These are phyloP conservation scores for Sinocyclocheilus anophthalmus DNA, from an alignment of 2,113 vertebrate genomes.

Conservation along the genomic window DNA sequence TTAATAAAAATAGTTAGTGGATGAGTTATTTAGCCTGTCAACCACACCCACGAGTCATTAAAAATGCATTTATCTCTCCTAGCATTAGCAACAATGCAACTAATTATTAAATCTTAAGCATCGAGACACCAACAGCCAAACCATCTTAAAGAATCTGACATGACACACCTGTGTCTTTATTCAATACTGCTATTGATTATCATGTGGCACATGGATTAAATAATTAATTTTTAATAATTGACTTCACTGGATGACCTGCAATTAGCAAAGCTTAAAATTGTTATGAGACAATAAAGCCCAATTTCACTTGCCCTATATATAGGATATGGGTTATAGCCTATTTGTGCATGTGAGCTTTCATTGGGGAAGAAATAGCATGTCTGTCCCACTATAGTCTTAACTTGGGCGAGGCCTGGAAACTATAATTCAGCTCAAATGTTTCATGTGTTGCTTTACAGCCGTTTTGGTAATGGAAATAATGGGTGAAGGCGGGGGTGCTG, in stretches of 20 bases:
- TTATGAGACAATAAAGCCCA: background rate
- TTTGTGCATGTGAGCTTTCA: conserved; percentile 1
- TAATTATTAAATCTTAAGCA: background rate
- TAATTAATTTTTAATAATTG: background rate
- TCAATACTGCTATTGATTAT: background rate
- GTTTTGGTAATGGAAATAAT: conserved; percentile 55
- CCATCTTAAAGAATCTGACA: background rate
- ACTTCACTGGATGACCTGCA: background rate
- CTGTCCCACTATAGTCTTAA: conserved; percentile 36
- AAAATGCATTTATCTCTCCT: background rate
- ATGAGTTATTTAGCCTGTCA: background rate
- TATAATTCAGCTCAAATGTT: conserved; percentile 41
- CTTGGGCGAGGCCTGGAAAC: conserved; percentile 56
- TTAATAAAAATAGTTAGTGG: background rate
- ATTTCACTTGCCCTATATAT: conserved; percentile 6
- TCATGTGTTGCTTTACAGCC: conserved; percentile 48
- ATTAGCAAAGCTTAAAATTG: background rate
- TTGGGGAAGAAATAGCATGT: conserved; percentile 19
- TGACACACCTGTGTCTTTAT: background rate
- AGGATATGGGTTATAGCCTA: background rate
- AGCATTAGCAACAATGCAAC: background rate
- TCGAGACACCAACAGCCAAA: background rate
- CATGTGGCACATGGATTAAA: background rate
- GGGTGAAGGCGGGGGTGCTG: conserved; percentile 27
- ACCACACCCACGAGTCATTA: conserved; percentile 5